A percentile compares a stretch with the other conserved stretches of the same genome.
Evolutionary conservation across 2,888 invertebrate genomes (phyloP).

Genomic region (Charanyca ferruginea): DNA sequence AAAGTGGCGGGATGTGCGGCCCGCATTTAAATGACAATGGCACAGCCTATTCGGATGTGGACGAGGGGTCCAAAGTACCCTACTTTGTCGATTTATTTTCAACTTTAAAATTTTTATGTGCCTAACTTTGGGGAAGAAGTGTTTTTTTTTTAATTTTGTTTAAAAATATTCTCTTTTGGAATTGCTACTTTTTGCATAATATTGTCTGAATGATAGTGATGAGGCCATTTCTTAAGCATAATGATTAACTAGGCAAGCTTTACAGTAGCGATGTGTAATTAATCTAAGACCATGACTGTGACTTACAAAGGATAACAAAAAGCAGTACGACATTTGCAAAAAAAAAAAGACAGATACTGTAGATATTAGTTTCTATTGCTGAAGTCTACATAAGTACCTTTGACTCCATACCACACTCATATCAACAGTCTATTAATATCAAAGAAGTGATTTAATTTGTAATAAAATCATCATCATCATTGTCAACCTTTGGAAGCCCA

Average conservation of each 20-base stretch:
- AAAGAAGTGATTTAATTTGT: too few species aligned
- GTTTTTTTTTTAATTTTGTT: conserved; percentile 17
- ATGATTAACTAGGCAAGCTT: background rate
- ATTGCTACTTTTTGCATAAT: conserved; percentile 18
- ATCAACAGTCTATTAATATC: too few species aligned
- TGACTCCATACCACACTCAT: too few species aligned
- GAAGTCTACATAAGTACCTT: too few species aligned
- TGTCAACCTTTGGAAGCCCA: too few species aligned
- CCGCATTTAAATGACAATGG: conserved; percentile 86
- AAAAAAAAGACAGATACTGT: too few species aligned
- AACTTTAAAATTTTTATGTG: conserved; percentile 64
- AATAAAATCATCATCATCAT: too few species aligned
- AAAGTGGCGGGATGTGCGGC: conserved; percentile 75
- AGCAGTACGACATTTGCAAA: too few species aligned
- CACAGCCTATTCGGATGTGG: conserved; percentile 57
- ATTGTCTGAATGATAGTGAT: background rate
- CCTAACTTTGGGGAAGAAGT: conserved; percentile 50
- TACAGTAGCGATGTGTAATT: too few species aligned
- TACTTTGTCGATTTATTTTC: conserved; percentile 65
- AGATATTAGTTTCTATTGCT: too few species aligned
- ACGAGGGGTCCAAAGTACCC: conserved; percentile 64
- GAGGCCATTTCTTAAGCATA: background rate
- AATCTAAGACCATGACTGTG: too few species aligned
- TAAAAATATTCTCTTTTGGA: background rate
- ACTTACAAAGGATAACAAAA: too few species aligned